Evolutionary conservation across 2,797 vertebrate species (phyloP).

Genomic region (Cephalopachus bancanus): DNA sequence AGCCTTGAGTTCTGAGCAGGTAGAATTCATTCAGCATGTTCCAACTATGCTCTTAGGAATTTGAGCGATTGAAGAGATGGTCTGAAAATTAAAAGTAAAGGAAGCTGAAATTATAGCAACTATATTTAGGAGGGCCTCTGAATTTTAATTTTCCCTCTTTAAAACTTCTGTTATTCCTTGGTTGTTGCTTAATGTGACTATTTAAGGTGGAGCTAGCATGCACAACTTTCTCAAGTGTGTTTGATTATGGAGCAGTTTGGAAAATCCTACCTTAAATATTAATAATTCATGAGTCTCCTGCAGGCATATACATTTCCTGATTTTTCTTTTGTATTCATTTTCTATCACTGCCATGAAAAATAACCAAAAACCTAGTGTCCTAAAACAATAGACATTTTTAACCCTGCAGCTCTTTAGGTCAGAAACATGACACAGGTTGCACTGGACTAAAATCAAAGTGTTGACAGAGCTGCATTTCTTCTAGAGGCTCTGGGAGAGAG

Average conservation of each 20-base stretch:
- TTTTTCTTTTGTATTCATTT: background rate
- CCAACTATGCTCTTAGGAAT: background rate
- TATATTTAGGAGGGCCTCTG: background rate
- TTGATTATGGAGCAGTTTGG: background rate
- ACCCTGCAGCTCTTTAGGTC: background rate
- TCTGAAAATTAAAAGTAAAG: slow-evolving; percentile 28
- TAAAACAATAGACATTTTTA: background rate
- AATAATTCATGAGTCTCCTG: background rate
- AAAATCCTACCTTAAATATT: background rate
- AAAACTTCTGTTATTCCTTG: background rate
- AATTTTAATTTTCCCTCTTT: background rate
- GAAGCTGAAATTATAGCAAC: background rate
- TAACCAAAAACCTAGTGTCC: background rate
- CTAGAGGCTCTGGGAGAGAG: background rate
- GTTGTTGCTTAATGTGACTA: background rate
- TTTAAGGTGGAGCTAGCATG: background rate
- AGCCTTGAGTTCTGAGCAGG: background rate
- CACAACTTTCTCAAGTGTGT: background rate
- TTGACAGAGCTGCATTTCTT: background rate
- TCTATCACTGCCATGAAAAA: background rate
- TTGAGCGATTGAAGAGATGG: background rate
- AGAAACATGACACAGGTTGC: background rate
- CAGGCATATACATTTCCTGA: background rate
- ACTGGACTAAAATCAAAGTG: background rate
- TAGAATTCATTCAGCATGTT: background rate